Percentiles rank a stretch among this genome's conserved stretches.
phyloP scores from a whole-genome alignment of 2,113 vertebrate species.

The Eudorcas thomsonii region DNA sequence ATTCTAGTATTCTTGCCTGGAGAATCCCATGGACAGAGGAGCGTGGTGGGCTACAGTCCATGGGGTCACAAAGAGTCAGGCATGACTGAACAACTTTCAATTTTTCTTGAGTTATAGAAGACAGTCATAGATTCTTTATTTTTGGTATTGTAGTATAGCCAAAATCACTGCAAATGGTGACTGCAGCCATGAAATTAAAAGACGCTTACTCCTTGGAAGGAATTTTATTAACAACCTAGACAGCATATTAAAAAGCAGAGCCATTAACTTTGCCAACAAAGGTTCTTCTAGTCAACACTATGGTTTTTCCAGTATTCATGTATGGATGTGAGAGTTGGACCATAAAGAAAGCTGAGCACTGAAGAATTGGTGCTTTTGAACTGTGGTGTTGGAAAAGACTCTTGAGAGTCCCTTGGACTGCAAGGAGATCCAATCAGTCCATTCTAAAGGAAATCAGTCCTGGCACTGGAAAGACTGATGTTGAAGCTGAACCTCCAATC shows the following conservation, averaged over 20 bases:
- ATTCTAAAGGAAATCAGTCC: background rate
- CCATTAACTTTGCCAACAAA: no score
- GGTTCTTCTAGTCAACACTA: no score
- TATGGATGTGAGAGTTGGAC: background rate
- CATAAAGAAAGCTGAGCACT: fast-evolving
- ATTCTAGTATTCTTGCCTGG: background rate
- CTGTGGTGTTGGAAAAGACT: background rate
- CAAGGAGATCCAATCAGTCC: background rate
- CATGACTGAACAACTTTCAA: background rate
- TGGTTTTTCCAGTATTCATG: no score
- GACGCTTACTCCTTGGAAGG: background rate
- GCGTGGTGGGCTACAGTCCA: background rate
- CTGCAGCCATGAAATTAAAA: background rate
- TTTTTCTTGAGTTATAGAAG: background rate
- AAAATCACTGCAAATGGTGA: background rate
- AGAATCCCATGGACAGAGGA: background rate
- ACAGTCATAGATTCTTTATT: background rate
- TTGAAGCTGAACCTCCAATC: background rate
- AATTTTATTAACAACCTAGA: background rate
- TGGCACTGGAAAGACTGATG: background rate
- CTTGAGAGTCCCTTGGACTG: background rate
- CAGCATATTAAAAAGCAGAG: no score
- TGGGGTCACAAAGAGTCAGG: fast-evolving
- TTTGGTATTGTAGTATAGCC: background rate
- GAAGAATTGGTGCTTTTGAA: background rate